Conservation (phyloP, 1,140 invertebrate genomes). For the Drosophila paulistorum region DNA sequence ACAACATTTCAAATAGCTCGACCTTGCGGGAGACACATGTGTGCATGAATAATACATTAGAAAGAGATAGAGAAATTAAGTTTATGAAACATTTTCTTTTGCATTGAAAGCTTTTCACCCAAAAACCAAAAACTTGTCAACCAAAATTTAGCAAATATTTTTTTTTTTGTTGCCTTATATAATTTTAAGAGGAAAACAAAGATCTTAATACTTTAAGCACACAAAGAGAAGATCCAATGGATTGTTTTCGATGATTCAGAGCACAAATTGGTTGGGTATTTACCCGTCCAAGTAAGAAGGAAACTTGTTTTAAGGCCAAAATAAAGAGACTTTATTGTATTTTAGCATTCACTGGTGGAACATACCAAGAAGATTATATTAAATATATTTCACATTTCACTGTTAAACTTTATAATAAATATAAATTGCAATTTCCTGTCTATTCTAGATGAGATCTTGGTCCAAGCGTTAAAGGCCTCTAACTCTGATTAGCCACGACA, state of each 20-base stretch:
- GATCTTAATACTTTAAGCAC: constrained; percentile 37
- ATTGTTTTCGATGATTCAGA: constrained; percentile 8
- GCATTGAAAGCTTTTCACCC: constrained; percentile 22
- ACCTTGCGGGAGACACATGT: constrained; percentile 14
- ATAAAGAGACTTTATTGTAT: constrained; percentile 1
- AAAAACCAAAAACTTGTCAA: constrained; percentile 21
- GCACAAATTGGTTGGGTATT: not conserved
- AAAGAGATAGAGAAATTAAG: constrained; percentile 38
- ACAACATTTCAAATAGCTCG: constrained; percentile 26
- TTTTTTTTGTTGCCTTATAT: constrained; percentile 38
- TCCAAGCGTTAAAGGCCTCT: constrained; percentile 24
- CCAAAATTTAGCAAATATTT: constrained; percentile 14
- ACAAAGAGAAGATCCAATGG: constrained; percentile 21
- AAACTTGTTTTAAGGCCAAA: constrained; percentile 11
- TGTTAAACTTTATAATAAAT: constrained; percentile 8
- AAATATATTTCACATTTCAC: not conserved
- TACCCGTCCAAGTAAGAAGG: constrained; percentile 1
- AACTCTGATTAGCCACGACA: constrained; percentile 48
- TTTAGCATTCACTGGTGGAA: not conserved
- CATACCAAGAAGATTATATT: not conserved
- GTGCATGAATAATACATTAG: constrained; percentile 27
- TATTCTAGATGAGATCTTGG: constrained; percentile 6
- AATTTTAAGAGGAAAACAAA: constrained; percentile 22
- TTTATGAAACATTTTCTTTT: constrained; percentile 49
- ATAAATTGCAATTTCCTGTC: not conserved